Percentiles rank a stretch among this genome's conserved stretches.
These are phyloP conservation scores for Iphiclides podalirius DNA, from an alignment of 2,888 invertebrate species.

Conservation along the genomic window DNA sequence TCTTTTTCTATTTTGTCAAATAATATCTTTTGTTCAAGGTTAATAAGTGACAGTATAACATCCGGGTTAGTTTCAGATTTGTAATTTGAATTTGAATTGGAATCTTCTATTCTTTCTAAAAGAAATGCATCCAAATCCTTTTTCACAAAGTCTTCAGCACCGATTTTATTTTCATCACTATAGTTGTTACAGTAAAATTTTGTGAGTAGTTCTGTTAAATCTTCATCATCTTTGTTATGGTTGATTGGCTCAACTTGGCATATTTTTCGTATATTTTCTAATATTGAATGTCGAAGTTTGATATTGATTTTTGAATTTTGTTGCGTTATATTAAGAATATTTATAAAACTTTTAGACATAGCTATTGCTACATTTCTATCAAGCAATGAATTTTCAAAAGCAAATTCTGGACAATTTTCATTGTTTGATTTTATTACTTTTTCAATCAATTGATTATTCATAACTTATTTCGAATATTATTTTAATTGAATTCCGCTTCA, in stretches of 20 bases:
- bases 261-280: constrained; percentile 56
- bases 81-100: constrained; percentile 40
- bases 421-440: constrained; percentile 54
- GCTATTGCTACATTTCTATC: constrained; percentile 55
- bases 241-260: constrained; percentile 51
- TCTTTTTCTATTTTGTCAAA: constrained; percentile 40
- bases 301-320: constrained; percentile 48
- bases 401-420: constrained; percentile 47
- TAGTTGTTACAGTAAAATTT: constrained; percentile 44
- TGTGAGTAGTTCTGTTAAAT: constrained; percentile 42
- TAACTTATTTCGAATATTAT: constrained; percentile 31
- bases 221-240: constrained; percentile 52
- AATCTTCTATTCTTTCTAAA: constrained; percentile 45
- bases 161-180: constrained; percentile 18
- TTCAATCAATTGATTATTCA: constrained; percentile 59
- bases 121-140: constrained; percentile 56
- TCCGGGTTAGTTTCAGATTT: constrained; percentile 48
- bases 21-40: constrained; percentile 45
- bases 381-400: constrained; percentile 56
- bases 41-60: constrained; percentile 56
- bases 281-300: constrained; percentile 48
- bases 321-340: constrained; percentile 50
- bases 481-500: no score
- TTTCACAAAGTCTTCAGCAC: constrained; percentile 30
- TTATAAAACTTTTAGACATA: constrained; percentile 59